phyloP scores from a whole-genome alignment of 2,113 vertebrate species.

The Mystacornis crossleyi region DNA sequence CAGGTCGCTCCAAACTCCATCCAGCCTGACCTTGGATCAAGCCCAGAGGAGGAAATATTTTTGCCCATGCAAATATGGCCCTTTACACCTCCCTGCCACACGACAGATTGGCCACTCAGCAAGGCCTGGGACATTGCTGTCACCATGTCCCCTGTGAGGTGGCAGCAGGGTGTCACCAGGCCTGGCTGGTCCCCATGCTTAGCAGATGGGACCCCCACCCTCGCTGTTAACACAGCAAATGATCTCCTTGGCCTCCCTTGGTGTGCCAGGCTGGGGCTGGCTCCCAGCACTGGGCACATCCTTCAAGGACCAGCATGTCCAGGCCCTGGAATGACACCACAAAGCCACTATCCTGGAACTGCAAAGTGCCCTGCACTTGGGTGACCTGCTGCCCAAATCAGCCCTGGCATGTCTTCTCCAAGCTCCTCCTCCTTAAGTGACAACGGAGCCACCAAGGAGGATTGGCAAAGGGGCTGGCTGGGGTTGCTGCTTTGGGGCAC shows the following conservation, averaged over 20 bases:
- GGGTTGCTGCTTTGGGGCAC: background rate
- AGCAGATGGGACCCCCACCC: background rate
- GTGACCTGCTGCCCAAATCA: background rate
- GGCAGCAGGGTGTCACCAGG: background rate
- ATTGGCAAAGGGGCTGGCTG: accelerated
- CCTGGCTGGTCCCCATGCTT: background rate
- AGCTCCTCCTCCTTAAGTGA: background rate
- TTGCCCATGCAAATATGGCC: background rate
- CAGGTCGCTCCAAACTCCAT: background rate
- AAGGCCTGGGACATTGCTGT: background rate
- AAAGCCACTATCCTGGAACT: background rate
- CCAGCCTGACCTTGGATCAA: background rate
- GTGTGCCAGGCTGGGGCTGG: background rate
- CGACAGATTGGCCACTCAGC: accelerated
- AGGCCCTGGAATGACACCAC: background rate
- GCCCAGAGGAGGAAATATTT: background rate
- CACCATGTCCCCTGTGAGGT: background rate
- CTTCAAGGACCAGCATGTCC: background rate
- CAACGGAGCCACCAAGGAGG: background rate
- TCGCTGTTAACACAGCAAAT: background rate
- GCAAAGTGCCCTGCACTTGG: background rate
- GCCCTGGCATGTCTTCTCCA: background rate
- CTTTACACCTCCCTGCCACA: background rate
- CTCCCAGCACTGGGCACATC: background rate
- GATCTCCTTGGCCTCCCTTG: background rate